Evolutionary conservation across 2,888 invertebrate species (phyloP).

Genomic region (Synanthedon formicaeformis): DNA sequence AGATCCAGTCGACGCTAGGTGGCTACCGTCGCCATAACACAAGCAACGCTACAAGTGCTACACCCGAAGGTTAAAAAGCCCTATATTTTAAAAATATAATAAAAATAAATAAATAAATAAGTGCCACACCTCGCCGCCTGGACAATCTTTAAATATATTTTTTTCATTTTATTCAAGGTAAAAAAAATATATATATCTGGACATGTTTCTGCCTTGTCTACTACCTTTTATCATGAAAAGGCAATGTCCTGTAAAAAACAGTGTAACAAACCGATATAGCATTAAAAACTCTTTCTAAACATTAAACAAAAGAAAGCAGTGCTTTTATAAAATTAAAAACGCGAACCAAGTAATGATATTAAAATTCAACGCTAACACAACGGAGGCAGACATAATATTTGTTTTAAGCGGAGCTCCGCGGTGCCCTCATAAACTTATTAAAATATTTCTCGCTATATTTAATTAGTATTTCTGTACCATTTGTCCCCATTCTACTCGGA

Average conservation of each 20-base stretch:
- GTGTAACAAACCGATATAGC: not conserved
- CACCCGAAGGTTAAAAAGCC: too few relatives aligned
- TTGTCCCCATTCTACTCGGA: constrained; percentile 39
- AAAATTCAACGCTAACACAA: constrained; percentile 58
- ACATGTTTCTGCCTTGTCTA: too few relatives aligned
- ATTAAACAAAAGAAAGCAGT: constrained; percentile 4
- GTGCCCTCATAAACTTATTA: constrained; percentile 63
- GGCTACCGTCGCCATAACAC: too few relatives aligned
- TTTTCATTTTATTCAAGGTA: too few relatives aligned
- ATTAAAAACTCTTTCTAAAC: not conserved
- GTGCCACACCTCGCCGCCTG: too few relatives aligned
- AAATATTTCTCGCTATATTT: constrained; percentile 67
- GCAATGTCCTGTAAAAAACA: not conserved
- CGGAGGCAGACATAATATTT: constrained; percentile 60
- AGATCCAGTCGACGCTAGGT: too few relatives aligned
- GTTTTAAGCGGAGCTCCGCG: constrained; percentile 45
- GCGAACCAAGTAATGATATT: constrained; percentile 61
- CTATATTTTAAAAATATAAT: too few relatives aligned
- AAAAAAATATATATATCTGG: too few relatives aligned
- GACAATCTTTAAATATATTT: too few relatives aligned
- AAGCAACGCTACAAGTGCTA: too few relatives aligned
- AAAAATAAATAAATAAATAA: too few relatives aligned
- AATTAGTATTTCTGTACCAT: constrained; percentile 59
- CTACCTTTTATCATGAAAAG: not conserved
- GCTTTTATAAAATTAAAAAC: constrained; percentile 66